phyloP scores from a whole-genome alignment of 2,797 vertebrate species.

The Sebastes diploproa region DNA sequence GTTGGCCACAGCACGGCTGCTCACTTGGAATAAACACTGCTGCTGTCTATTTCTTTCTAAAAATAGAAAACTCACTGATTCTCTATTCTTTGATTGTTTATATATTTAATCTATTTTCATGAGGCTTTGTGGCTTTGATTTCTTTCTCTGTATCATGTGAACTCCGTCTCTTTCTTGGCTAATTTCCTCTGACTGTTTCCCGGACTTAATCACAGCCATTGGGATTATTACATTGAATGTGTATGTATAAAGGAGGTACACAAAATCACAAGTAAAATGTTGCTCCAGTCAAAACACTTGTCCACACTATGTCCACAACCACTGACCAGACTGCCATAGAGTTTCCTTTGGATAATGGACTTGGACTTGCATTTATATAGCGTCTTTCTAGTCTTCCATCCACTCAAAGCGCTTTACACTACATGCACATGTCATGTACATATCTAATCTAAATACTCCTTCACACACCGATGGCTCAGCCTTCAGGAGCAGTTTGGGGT shows the following conservation, averaged over 20 bases:
- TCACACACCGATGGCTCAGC: too few relatives aligned
- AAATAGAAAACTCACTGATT: constrained; percentile 11
- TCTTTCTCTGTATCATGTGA: neutral
- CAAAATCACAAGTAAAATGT: neutral
- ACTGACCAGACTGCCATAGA: neutral
- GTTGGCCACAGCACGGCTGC: neutral
- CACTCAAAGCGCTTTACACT: too few relatives aligned
- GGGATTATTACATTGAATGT: neutral
- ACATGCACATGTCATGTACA: too few relatives aligned
- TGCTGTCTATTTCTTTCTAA: constrained; percentile 1
- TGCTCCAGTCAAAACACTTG: neutral
- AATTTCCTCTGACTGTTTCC: neutral
- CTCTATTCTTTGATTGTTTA: neutral
- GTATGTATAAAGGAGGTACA: neutral
- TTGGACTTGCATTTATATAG: too few relatives aligned
- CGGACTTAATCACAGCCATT: neutral
- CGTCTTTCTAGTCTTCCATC: too few relatives aligned
- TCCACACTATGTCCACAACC: neutral
- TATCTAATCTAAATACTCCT: too few relatives aligned
- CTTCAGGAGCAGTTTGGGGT: too few relatives aligned
- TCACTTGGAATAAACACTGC: constrained; percentile 19
- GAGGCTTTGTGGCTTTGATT: neutral
- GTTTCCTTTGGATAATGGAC: neutral
- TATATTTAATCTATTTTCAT: neutral
- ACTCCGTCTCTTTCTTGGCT: neutral